Evolutionary conservation across 1,140 invertebrate species (phyloP), one percentile per base, ranked within the genome.

Genomic region (Saccostrea echinata): DNA sequence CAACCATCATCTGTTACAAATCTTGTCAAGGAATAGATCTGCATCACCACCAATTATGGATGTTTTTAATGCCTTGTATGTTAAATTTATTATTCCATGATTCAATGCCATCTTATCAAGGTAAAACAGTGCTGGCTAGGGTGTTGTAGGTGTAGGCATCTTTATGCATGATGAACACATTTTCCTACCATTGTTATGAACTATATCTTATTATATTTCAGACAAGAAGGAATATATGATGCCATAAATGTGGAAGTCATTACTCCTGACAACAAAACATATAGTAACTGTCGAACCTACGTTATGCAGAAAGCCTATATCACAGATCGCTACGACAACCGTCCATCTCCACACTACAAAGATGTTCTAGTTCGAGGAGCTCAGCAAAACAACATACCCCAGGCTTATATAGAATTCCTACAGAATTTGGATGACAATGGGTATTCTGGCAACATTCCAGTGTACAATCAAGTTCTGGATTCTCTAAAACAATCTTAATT

Each of bases 301-400:
- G 96, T 97, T 91, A 95, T 97, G 90, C 94, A 95, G 90, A 95
- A 52, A 87, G 93, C 89, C 51, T 64, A 43, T 9, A 61, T 35
- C 68, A 30, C 55, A 88, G 95, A 82, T 86, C 96, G 90, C 95
- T 96, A 51, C 85, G 96, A 97, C 80, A 94, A 96, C 90, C 95
- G 95, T 92, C 97, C 97, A 35, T 97, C 97, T 0, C 95, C 95
- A 27, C 95, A 97, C 35, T 98, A 98, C 92, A 94, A 97, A 94
- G 92, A 95, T 85, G 94, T 96, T 8, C 96, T 97, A 81, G 89
- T 96, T 18, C 89, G 93, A 51, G 97, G 97, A 24, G 97, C 97
- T 12, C 92, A 95, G 90, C 97, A 97, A 94, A 96, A 96, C 92
- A 92, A 96, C 33, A 94, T 98, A 86, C 97, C 97, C 6, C 88